These are phyloP conservation scores for Blera fallax DNA, from an alignment of 2,888 invertebrate genomes.

Conservation along the genomic window DNA sequence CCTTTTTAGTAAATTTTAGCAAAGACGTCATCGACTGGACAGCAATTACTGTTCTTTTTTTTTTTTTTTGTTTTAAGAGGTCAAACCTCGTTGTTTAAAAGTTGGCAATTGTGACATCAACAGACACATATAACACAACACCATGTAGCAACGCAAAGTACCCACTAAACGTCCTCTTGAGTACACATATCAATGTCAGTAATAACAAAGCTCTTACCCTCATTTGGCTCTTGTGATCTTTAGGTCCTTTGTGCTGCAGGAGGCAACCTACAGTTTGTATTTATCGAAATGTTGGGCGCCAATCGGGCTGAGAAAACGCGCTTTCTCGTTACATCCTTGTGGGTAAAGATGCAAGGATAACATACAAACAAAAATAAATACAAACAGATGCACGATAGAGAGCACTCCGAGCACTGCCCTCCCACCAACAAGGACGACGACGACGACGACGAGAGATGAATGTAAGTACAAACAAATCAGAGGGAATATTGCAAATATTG, in stretches of 20 bases:
- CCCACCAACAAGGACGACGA: too few relatives aligned
- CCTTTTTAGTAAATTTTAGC: background rate
- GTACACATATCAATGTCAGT: slow-evolving; percentile 61
- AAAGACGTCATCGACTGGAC: background rate
- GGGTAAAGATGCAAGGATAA: slow-evolving; percentile 33
- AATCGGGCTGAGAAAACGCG: slow-evolving; percentile 6
- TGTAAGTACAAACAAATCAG: slow-evolving; percentile 68
- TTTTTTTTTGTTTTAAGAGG: background rate
- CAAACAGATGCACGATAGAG: slow-evolving; percentile 30
- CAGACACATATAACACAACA: too few relatives aligned
- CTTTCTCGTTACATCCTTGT: slow-evolving; percentile 42
- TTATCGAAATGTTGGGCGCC: slow-evolving; percentile 30
- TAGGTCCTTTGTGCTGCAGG: background rate
- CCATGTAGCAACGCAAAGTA: slow-evolving; percentile 10
- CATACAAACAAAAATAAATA: slow-evolving; percentile 19
- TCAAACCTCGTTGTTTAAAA: background rate
- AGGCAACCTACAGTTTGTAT: slow-evolving; percentile 1
- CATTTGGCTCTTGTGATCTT: slow-evolving; percentile 4
- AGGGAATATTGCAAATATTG: slow-evolving; percentile 65
- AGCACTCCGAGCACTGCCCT: background rate
- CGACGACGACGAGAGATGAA: slow-evolving; percentile 38
- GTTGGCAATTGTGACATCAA: background rate
- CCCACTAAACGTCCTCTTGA: slow-evolving; percentile 50
- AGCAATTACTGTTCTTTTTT: too few relatives aligned
- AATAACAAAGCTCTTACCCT: slow-evolving; percentile 33